Conservation (phyloP, 2,797 vertebrate species). For the Esox masquinongy region DNA sequence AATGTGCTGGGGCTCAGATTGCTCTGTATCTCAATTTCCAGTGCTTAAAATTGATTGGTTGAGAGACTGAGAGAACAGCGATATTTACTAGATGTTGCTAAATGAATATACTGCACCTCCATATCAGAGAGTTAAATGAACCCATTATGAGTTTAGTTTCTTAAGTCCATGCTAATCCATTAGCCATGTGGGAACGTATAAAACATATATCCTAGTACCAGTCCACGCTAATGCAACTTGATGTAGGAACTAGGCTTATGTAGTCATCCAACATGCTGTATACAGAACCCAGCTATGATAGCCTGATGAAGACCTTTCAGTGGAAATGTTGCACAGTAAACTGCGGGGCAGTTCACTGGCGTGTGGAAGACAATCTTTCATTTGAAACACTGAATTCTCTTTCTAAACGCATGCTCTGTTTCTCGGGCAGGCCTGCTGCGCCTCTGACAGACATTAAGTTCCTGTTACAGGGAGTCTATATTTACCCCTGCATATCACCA, state of each 20-base stretch:
- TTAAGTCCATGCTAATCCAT: background rate
- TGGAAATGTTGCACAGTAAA: background rate
- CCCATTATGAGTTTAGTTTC: too few relatives aligned
- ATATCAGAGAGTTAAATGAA: too few relatives aligned
- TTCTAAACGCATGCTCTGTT: background rate
- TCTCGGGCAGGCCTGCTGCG: conserved; percentile 18
- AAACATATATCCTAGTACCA: background rate
- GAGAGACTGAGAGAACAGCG: background rate
- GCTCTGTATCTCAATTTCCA: background rate
- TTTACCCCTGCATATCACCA: conserved; percentile 49
- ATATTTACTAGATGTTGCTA: too few relatives aligned
- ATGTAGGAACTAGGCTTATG: background rate
- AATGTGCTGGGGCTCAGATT: conserved; percentile 4
- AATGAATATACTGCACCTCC: too few relatives aligned
- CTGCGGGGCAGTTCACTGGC: background rate
- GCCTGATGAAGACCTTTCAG: background rate
- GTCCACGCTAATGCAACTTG: background rate
- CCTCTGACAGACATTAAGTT: conserved; percentile 30
- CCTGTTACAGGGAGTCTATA: conserved; percentile 48
- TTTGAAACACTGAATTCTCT: background rate
- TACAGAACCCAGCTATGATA: background rate
- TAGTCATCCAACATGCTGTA: too few relatives aligned
- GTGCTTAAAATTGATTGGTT: background rate
- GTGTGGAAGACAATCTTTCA: background rate
- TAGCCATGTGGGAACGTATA: background rate